phyloP scores from a whole-genome alignment of 2,888 invertebrate genomes.

The Conistra vaccinii region DNA sequence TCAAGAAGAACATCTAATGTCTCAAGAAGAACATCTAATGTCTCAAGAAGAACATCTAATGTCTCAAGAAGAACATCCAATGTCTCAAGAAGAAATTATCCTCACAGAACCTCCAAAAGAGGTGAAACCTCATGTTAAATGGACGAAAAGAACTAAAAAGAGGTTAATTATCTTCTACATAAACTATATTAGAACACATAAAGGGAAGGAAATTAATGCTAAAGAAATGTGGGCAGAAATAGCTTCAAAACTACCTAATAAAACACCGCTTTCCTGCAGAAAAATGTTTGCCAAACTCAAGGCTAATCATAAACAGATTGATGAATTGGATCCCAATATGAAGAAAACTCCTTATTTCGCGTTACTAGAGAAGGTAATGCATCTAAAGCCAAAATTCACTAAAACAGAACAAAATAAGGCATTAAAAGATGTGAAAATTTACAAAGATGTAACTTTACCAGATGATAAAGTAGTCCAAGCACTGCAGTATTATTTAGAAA shows the following conservation, averaged over 20 bases:
- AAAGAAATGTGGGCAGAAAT: constrained; percentile 84
- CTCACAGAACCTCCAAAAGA: constrained; percentile 46
- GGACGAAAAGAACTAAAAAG: constrained; percentile 81
- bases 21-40: constrained; percentile 15
- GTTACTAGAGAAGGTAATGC: constrained; percentile 78
- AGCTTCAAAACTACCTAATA: constrained; percentile 75
- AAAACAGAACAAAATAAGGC: constrained; percentile 70
- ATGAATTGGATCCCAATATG: constrained; percentile 55
- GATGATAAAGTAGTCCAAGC: constrained; percentile 78
- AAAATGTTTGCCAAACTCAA: constrained; percentile 82
- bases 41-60: constrained; percentile 47
- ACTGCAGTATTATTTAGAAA: constrained; percentile 80
- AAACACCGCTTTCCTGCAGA: constrained; percentile 76
- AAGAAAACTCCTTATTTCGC: constrained; percentile 70
- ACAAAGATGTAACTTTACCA: constrained; percentile 77
- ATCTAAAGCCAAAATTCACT: constrained; percentile 77
- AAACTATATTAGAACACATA: constrained; percentile 79
- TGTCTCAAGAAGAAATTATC: constrained; percentile 28
- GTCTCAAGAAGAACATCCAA: constrained; percentile 45
- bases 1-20: constrained; percentile 47
- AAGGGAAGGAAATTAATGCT: constrained; percentile 75
- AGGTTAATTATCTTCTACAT: constrained; percentile 78
- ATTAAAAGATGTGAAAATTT: constrained; percentile 71
- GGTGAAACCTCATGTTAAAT: constrained; percentile 69
- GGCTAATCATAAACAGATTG: constrained; percentile 69